Conservation (phyloP, 1,140 invertebrate genomes). For the Conopomorpha cramerella region DNA sequence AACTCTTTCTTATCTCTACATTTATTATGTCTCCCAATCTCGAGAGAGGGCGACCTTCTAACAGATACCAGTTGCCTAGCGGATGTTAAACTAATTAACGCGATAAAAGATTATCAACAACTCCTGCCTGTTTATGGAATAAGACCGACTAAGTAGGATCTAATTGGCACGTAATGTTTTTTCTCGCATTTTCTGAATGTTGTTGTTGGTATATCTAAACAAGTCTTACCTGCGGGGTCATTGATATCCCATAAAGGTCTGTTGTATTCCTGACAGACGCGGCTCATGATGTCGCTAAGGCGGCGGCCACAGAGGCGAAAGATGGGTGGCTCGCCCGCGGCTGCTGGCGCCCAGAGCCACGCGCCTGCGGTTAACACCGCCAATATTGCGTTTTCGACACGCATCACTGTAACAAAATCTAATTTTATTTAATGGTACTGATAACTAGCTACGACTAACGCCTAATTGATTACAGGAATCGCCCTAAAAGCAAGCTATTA, state of each 20-base stretch:
- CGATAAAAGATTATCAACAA: too few species aligned
- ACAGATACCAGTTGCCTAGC: constrained; percentile 15
- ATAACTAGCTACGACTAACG: too few species aligned
- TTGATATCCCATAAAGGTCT: constrained; percentile 43
- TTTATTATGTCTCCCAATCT: too few species aligned
- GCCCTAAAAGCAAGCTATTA: too few species aligned
- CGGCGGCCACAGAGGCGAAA: constrained; percentile 40
- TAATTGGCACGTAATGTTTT: too few species aligned
- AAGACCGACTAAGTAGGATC: too few species aligned
- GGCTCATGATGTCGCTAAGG: constrained; percentile 39
- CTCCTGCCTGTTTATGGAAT: too few species aligned
- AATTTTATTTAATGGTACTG: too few species aligned
- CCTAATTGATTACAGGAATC: too few species aligned
- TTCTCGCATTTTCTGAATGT: too few species aligned
- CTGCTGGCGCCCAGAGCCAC: constrained; percentile 18
- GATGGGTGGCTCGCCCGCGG: constrained; percentile 18
- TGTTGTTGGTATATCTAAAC: constrained; percentile 5
- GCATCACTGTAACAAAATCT: too few species aligned
- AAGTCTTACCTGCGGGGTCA: constrained; percentile 39
- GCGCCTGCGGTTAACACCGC: constrained; percentile 20
- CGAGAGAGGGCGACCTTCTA: constrained; percentile 18
- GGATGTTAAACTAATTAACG: constrained; percentile 26
- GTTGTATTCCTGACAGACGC: constrained; percentile 44
- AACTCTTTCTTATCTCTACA: too few species aligned
- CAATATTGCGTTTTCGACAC: constrained; percentile 20